Base-by-base conservation (phyloP, 2,888 invertebrate genomes). In the Notodromas monacha region DNA sequence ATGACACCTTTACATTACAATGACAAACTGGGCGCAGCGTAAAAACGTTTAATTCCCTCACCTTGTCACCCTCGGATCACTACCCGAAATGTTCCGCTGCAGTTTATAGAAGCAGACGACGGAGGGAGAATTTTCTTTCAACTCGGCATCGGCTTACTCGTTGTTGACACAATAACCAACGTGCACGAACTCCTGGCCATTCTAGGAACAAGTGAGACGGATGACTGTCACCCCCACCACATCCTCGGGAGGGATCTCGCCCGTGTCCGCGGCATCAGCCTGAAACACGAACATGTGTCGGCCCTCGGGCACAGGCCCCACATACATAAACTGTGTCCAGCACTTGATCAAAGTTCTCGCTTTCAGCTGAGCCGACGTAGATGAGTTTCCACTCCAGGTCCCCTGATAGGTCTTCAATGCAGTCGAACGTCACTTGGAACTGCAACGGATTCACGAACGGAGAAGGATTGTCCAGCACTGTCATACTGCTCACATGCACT, bases 151-250 rank as follows among this genome's bases (percentile, higher is more conserved):
- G 5, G 41, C 43, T 41, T 60, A 61, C 37, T 58, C 57, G 41
- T 57, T 57, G 36, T 57, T 55, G 10, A 61, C 58, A 42, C 57
- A 61, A 41, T 60, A 60, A 13, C 59, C 60, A 26, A 61, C 55
- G 32, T 58, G 45, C 31, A 60, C 52, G 41, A 61, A 61, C 39
- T 57, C 56, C 48, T 42, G 55, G 14, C 45, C 43, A 34, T 46
- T 41, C 39, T 57, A 58, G 1, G 54, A 51, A 41, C 57, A 56
- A n/a, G 55, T 55, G 12, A 60, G 43, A 5, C 61, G 43, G 1
- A 61, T 52, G 4, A 60, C 58, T 2, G 60, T 58, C 4, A 60
- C 58, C 12, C 60, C 60, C 11, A 58, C 53, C 11, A 52, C 51
- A 43, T 60, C 58, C 31, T 51, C 51, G 8, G 47, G 42, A 10